Evolutionary conservation across 2,888 invertebrate species (phyloP), one percentile per base, ranked within the genome.

Genomic region (Venusia cambrica): DNA sequence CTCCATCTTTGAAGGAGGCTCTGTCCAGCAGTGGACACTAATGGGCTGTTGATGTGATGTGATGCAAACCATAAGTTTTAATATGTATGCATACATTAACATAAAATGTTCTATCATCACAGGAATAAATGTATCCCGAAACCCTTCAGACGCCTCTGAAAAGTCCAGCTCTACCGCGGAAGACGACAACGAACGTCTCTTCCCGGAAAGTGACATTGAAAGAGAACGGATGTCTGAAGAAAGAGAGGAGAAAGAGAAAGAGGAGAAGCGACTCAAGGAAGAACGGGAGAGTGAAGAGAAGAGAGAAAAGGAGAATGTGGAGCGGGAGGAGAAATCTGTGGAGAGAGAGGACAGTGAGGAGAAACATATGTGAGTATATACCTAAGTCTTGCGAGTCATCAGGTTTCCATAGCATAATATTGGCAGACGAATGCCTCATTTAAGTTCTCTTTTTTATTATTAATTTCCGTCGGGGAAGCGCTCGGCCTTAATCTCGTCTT

Each of bases 41-140:
- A n/a, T n/a, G n/a, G n/a, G n/a, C n/a, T n/a, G n/a, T n/a, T n/a
- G n/a, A n/a, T n/a, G n/a, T n/a, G n/a, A n/a, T n/a, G n/a, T n/a
- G n/a, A n/a, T n/a, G n/a, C n/a, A n/a, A n/a, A n/a, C n/a, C n/a
- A n/a, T n/a, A n/a, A n/a, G n/a, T n/a, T n/a, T n/a, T n/a, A n/a
- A n/a, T n/a, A n/a, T n/a, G n/a, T n/a, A n/a, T n/a, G n/a, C n/a
- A n/a, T n/a, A n/a, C n/a, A n/a, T n/a, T n/a, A n/a, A n/a, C n/a
- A n/a, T n/a, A n/a, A n/a, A n/a, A n/a, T n/a, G n/a, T n/a, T n/a
- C 8, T 19, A 8, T 22, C 1, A 2, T 11, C 9, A 4, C 18
- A 80, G 81, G 81, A 8, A 67, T 77, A 10, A 77, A 79, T 53
- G 85, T 87, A 5, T 84, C 85, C 0, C 65, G 85, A 0, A 85